Evolutionary conservation across 2,797 vertebrate genomes (phyloP), one percentile per base, ranked within the genome.

Genomic region (Rhinophrynus dorsalis): DNA sequence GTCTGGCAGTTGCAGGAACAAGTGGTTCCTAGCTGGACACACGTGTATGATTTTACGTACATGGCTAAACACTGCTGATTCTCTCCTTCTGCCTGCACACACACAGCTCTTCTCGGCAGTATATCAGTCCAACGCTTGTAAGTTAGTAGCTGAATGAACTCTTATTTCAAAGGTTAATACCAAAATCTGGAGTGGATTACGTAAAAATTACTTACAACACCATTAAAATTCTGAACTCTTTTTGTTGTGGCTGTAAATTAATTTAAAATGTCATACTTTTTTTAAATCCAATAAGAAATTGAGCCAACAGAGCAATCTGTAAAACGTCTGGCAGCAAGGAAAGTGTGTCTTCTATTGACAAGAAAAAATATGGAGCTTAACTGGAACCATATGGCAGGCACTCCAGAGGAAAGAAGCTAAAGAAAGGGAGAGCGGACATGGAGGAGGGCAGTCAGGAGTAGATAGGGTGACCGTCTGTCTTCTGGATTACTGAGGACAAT

Each of bases 281-380:
- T 29, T 52, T 38, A 92, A 91, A 93, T 92, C 89, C 89, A 89
- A 86, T 90, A 89, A 92, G 90, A 91, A 89, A 85, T 88, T 84
- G 86, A 88, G 89, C 85, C 87, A 90, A 84, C 76, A 83, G 90
- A 86, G 84, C 88, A 88, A 93, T 92, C 91, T 91, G 90, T 90
- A 94, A 93, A 91, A 90, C 91, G 94, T 93, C 94, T 95, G 92
- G 92, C 91, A 88, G 82, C 80, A 83, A 88, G 79, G 85, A 92
- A 92, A 88, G 88, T 91, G 88, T 89, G 87, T 90, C 90, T 93
- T 95, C 88, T 89, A 95, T 92, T 93, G 88, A 96, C 92, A 92
- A 91, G 90, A 91, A 94, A 93, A 94, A 96, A 96, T 95, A 95
- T 94, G 92, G 90, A 86, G 86, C 90, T 93, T 97, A 97, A 98